A percentile compares a stretch with the other conserved stretches of the same genome.
These are phyloP conservation scores for Alsophila aescularia DNA, from an alignment of 2,888 invertebrate genomes.

Conservation along the genomic window DNA sequence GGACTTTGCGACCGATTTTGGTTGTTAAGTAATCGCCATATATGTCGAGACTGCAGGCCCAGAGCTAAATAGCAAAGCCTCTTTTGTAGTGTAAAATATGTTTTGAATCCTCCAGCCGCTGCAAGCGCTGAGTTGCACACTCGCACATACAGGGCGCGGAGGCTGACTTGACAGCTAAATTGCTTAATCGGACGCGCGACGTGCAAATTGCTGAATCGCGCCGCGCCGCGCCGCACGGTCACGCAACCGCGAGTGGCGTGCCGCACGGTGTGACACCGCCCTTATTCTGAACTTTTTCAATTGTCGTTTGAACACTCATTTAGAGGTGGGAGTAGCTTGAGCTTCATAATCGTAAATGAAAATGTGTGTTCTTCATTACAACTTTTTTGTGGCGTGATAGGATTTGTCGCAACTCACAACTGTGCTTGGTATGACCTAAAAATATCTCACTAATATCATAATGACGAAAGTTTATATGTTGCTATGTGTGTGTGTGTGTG, in stretches of 20 bases:
- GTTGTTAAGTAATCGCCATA: too few species aligned
- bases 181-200: conserved; percentile 68
- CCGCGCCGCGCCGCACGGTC: conserved; percentile 53
- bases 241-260: conserved; percentile 32
- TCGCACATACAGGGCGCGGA: conserved; percentile 47
- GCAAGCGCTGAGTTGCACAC: conserved; percentile 32
- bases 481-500: too few species aligned
- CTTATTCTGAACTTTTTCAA: conserved; percentile 25
- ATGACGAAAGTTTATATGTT: too few species aligned
- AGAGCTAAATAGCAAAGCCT: too few species aligned
- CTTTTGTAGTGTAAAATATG: background rate
- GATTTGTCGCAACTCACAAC: too few species aligned
- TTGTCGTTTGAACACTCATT: conserved; percentile 20
- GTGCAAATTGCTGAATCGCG: conserved; percentile 71
- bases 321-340: conserved; percentile 10
- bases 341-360: background rate
- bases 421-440: too few species aligned
- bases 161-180: conserved; percentile 74
- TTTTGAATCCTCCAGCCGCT: conserved; percentile 37
- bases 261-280: conserved; percentile 31
- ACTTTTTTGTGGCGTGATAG: too few species aligned
- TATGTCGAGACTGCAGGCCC: too few species aligned
- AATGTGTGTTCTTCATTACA: too few species aligned
- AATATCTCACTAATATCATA: too few species aligned
- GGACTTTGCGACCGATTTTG: too few species aligned